Evolutionary conservation across 2,113 vertebrate species (phyloP), one percentile per base, ranked within the genome.

Genomic region (Megaleporinus macrocephalus): DNA sequence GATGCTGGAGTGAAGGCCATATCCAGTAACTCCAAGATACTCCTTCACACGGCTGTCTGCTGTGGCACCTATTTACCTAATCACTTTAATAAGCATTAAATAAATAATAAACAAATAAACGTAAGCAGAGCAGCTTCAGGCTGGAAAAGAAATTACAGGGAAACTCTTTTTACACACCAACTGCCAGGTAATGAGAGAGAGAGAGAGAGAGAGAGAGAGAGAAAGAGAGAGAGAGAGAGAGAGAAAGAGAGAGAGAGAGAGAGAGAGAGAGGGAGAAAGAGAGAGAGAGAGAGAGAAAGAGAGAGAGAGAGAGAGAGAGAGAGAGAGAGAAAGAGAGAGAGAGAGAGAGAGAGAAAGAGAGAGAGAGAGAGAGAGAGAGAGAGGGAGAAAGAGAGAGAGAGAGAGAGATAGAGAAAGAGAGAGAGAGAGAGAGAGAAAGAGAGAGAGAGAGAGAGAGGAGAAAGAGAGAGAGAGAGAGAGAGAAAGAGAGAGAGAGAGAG

Each of bases 321-420:
- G 75, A 26, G 20, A n/a, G 29, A 16, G 63, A 61, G 44, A 41
- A 53, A 44, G 22, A 79, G 80, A 87, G 70, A 79, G 86, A 86
- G 47, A 49, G 47, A 3, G 18, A 20, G 59, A 33, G 29, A 57
- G 75, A 26, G 20, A n/a, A 24, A 16, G 63, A 61, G 44, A 41
- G 62, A 44, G 22, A 79, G 80, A 87, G 70, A 79, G 86, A 86
- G 47, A 49, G 47, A 3, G 18, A 20, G 59, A 33, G 29, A 57
- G 75, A 26, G 20, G 16, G 29, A 16, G 63, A 61, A 30, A 41
- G 62, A 44, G 22, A 79, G 80, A 87, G 70, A 79, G 86, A 86
- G 47, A 49, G 47, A 3, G 18, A 20, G 59, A 33, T n/a, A 57
- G 75, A 26, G 20, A n/a, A 24, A 16, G 63, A 61, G 44, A 41